Evolutionary conservation across 2,888 invertebrate species (phyloP).

Genomic region (Ennomos erosarius): DNA sequence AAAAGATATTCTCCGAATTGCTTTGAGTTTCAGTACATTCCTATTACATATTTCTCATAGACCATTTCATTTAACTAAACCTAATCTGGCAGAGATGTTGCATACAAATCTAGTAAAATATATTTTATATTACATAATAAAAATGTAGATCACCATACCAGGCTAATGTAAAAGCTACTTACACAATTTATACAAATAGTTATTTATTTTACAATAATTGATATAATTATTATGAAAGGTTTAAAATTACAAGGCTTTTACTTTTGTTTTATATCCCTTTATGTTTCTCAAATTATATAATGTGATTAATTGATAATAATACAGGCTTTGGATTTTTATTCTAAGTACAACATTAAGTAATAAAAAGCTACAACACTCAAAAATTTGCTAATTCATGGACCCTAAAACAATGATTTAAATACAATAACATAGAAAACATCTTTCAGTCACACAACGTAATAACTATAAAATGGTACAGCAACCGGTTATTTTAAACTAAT

Average conservation of each 20-base stretch:
- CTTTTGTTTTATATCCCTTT: conserved; percentile 25
- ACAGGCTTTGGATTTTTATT: conserved; percentile 43
- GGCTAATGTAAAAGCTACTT: conserved; percentile 48
- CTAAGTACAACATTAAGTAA: conserved; percentile 46
- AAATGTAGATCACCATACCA: conserved; percentile 49
- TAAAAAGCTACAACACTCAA: conserved; percentile 32
- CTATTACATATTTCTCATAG: conserved; percentile 24
- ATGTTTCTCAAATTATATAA: conserved; percentile 26
- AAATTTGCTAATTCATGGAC: conserved; percentile 31
- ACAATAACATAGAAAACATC: conserved; percentile 9
- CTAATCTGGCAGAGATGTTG: conserved; percentile 31
- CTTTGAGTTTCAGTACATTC: conserved; percentile 32
- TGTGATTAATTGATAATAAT: conserved; percentile 30
- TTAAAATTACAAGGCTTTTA: conserved; percentile 37
- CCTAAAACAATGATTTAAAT: conserved; percentile 28
- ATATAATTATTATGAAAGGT: conserved; percentile 35
- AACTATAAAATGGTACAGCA: conserved; percentile 6
- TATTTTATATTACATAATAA: conserved; percentile 46
- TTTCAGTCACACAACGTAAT: conserved; percentile 23
- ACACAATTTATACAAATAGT: conserved; percentile 45
- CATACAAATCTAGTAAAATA: conserved; percentile 53
- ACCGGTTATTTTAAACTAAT: conserved; percentile 8
- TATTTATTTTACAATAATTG: conserved; percentile 34
- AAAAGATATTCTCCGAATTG: conserved; percentile 35
- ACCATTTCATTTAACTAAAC: conserved; percentile 28